Percentiles rank a stretch among this genome's conserved stretches.
phyloP scores from a whole-genome alignment of 1,140 invertebrate species.

The Scaptodrosophila lebanonensis region DNA sequence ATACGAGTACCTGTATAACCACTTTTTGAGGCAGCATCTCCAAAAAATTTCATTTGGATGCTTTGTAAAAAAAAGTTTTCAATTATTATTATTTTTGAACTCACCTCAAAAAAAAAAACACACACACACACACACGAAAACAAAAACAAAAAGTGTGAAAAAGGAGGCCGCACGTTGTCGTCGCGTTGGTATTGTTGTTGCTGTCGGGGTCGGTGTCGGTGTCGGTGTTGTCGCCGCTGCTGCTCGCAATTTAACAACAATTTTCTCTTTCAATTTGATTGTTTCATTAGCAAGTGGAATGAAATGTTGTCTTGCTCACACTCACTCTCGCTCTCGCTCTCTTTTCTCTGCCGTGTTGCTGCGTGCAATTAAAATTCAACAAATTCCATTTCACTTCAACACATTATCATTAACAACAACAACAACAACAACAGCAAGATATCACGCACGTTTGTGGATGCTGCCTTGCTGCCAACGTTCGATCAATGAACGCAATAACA shows the following conservation, averaged over 20 bases:
- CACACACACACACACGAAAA: too few species aligned
- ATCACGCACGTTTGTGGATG: conserved; percentile 9
- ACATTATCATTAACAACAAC: too few species aligned
- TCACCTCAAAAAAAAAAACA: too few species aligned
- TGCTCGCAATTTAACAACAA: conserved; percentile 46
- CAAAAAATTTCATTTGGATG: too few species aligned
- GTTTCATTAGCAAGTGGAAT: conserved; percentile 46
- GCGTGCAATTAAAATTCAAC: conserved; percentile 67
- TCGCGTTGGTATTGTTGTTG: conserved; percentile 42
- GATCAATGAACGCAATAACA: conserved; percentile 21
- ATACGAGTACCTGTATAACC: too few species aligned
- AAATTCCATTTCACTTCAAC: conserved; percentile 66
- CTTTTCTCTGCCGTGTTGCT: conserved; percentile 37
- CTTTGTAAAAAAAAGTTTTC: too few species aligned
- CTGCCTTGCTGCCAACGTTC: too few species aligned
- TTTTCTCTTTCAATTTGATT: conserved; percentile 35
- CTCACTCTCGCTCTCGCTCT: conserved; percentile 10
- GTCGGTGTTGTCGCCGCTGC: conserved; percentile 7
- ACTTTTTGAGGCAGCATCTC: too few species aligned
- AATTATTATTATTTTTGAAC: too few species aligned
- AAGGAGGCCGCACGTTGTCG: conserved; percentile 26
- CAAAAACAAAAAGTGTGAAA: too few species aligned
- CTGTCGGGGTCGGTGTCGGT: conserved; percentile 13
- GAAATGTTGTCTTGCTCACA: conserved; percentile 27
- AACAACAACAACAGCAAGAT: conserved; percentile 21